Evolutionary conservation across 2,113 vertebrate genomes (phyloP).

Genomic region (Apeltes quadracus): DNA sequence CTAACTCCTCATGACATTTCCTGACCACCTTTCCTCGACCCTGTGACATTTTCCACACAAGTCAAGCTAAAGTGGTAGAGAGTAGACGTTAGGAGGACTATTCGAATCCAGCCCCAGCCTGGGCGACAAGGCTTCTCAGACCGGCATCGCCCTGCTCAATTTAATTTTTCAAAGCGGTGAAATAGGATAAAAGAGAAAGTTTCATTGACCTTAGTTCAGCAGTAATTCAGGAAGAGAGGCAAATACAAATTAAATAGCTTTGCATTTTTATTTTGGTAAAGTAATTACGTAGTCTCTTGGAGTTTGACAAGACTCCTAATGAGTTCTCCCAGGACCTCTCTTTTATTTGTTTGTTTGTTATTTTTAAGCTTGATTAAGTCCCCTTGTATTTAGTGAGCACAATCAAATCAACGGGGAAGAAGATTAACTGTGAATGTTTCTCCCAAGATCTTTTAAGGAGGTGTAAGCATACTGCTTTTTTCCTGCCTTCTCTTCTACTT

Average conservation of each 20-base stretch:
- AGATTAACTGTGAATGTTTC: slow-evolving; percentile 77
- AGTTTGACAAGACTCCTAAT: slow-evolving; percentile 86
- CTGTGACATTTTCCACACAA: too few species aligned
- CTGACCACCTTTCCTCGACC: too few species aligned
- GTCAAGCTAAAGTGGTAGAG: too few species aligned
- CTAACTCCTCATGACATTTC: too few species aligned
- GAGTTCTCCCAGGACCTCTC: slow-evolving; percentile 85
- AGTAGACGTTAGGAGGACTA: too few species aligned
- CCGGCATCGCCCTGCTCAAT: slow-evolving; percentile 58
- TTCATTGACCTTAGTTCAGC: slow-evolving; percentile 86
- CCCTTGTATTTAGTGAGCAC: slow-evolving; percentile 83
- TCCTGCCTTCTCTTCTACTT: slow-evolving; percentile 11
- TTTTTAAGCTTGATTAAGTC: slow-evolving; percentile 87
- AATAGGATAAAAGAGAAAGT: slow-evolving; percentile 73
- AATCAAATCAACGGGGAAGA: slow-evolving; percentile 80
- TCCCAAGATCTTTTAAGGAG: slow-evolving; percentile 65
- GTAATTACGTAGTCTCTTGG: slow-evolving; percentile 87
- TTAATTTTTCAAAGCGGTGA: slow-evolving; percentile 82
- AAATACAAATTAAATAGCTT: slow-evolving; percentile 82
- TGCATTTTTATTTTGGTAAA: slow-evolving; percentile 85
- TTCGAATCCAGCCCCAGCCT: too few species aligned
- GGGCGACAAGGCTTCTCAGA: neutral
- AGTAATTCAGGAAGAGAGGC: slow-evolving; percentile 78
- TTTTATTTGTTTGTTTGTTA: slow-evolving; percentile 85
- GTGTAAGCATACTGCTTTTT: slow-evolving; percentile 29